A percentile compares a stretch with the other conserved stretches of the same genome.
These are phyloP conservation scores for Limosa lapponica DNA, from an alignment of 2,797 vertebrate species.

Conservation along the genomic window DNA sequence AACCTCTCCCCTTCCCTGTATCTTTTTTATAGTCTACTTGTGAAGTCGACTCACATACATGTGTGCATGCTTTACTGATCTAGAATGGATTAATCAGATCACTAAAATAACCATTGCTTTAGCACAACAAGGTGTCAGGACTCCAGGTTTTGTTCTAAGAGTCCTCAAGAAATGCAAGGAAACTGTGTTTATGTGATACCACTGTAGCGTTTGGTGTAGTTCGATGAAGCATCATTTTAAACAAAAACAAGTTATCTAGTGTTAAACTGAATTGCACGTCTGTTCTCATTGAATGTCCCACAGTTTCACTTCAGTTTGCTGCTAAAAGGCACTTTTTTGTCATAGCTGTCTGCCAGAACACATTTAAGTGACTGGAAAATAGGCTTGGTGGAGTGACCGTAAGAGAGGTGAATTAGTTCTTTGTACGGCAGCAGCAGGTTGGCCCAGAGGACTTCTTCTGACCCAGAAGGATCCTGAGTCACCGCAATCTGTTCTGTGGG, in stretches of 20 bases:
- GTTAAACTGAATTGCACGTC: background rate
- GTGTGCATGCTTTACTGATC: background rate
- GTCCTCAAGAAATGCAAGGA: background rate
- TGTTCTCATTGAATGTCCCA: background rate
- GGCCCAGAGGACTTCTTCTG: conserved; percentile 19
- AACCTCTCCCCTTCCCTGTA: background rate
- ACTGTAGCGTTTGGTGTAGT: background rate
- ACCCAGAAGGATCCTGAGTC: conserved; percentile 64
- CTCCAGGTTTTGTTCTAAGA: background rate
- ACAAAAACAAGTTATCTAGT: background rate
- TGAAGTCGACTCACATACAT: background rate
- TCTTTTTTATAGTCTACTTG: background rate
- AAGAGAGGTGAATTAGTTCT: conserved; percentile 3
- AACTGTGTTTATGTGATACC: background rate
- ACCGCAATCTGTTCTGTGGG: conserved; percentile 70
- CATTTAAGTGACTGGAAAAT: background rate
- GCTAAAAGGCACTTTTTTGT: background rate
- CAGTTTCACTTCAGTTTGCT: background rate
- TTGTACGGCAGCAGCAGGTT: background rate
- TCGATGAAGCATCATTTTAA: background rate
- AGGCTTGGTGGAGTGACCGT: background rate
- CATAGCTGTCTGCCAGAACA: background rate
- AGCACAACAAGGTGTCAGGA: background rate
- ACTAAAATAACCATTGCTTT: background rate
- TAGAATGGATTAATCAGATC: background rate